These are phyloP conservation scores for Phalacrocorax carbo DNA, from an alignment of 2,113 vertebrate species.

Conservation along the genomic window DNA sequence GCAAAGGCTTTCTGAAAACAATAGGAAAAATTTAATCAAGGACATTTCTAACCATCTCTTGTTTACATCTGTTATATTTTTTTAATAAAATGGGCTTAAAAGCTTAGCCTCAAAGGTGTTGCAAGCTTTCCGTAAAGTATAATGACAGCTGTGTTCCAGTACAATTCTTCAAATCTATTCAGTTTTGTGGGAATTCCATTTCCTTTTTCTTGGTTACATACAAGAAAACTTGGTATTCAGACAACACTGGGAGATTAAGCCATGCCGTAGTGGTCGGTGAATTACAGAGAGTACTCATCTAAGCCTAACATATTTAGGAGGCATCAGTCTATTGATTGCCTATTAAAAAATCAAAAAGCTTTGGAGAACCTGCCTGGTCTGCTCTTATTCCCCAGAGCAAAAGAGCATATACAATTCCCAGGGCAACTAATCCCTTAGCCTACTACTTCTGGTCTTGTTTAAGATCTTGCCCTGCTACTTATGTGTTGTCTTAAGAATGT, in stretches of 20 bases:
- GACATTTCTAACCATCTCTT: conserved; percentile 11
- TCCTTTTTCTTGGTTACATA: neutral
- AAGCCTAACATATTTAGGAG: neutral
- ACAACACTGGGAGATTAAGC: neutral
- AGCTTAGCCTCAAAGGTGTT: conserved; percentile 62
- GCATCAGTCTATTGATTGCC: neutral
- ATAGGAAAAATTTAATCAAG: conserved; percentile 44
- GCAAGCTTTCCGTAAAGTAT: conserved; percentile 35
- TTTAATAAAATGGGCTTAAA: conserved; percentile 75
- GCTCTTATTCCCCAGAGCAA: neutral
- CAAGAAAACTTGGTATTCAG: neutral
- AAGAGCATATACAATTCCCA: neutral
- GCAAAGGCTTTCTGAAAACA: conserved; percentile 19
- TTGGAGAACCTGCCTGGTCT: neutral
- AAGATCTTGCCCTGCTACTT: neutral
- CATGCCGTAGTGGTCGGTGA: neutral
- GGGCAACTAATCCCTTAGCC: neutral
- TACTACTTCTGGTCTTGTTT: neutral
- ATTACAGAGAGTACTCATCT: neutral
- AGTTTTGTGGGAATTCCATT: neutral
- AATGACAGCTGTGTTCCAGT: conserved; percentile 61
- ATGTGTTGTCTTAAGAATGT: accelerated
- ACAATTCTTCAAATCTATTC: conserved; percentile 33
- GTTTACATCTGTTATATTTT: conserved; percentile 62
- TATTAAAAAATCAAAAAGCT: neutral